Conservation (phyloP, 2,888 invertebrate genomes). For the Dicranocentrus wangi region DNA sequence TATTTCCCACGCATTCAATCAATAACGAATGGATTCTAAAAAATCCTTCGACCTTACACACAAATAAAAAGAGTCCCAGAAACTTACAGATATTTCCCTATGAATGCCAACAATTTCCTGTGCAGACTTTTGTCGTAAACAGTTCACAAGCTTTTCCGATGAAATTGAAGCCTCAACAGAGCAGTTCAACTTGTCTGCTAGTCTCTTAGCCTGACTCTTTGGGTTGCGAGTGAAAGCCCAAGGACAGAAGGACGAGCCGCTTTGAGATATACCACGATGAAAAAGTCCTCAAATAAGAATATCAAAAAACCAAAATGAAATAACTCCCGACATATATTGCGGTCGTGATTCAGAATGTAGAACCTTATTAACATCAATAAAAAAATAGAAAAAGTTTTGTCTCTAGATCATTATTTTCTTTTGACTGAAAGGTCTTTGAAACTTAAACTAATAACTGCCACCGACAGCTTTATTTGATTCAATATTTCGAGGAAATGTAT, state of each 20-base stretch:
- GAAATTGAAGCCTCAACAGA: slow-evolving; percentile 42
- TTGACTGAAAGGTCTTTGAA: too few species aligned
- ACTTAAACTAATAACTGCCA: neutral
- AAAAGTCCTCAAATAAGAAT: slow-evolving; percentile 58
- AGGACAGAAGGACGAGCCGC: slow-evolving; percentile 63
- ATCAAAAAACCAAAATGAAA: neutral
- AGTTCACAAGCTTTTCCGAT: slow-evolving; percentile 53
- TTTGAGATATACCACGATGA: slow-evolving; percentile 61
- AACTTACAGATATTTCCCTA: slow-evolving; percentile 38
- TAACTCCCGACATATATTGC: too few species aligned
- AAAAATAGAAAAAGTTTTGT: too few species aligned
- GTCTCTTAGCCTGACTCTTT: slow-evolving; percentile 52
- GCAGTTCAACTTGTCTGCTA: slow-evolving; percentile 60
- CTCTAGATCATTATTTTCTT: too few species aligned
- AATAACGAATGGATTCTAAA: neutral
- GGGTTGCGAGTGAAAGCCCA: slow-evolving; percentile 65
- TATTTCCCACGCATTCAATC: too few species aligned
- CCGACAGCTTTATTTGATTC: neutral
- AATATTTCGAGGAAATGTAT: neutral
- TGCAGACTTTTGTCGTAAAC: slow-evolving; percentile 41
- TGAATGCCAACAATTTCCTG: slow-evolving; percentile 55
- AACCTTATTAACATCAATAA: too few species aligned
- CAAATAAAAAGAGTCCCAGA: neutral
- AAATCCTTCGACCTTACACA: neutral
- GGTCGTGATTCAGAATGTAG: too few species aligned